Percentiles rank a stretch among this genome's conserved stretches.
phyloP scores from a whole-genome alignment of 2,797 vertebrate genomes.

The Tenualosa ilisha region DNA sequence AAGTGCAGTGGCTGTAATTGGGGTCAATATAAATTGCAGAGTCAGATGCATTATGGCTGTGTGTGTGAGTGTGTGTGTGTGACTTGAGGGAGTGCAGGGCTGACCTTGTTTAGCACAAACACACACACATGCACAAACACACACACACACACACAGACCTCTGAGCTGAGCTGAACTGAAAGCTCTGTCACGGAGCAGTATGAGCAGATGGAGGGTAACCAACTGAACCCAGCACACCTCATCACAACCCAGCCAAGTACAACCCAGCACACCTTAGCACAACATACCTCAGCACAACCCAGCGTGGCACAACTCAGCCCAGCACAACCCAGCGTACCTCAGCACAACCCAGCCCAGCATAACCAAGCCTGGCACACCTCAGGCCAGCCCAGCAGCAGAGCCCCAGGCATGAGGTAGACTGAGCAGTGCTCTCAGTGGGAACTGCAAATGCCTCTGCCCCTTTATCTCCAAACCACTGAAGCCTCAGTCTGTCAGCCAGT shows the following conservation, averaged over 20 bases:
- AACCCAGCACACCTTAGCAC: no score
- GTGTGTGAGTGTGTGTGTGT: background rate
- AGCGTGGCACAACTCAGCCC: background rate
- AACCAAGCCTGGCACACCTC: no score
- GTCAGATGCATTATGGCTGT: background rate
- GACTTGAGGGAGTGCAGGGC: background rate
- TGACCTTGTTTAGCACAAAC: background rate
- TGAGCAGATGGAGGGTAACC: no score
- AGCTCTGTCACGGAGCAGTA: no score
- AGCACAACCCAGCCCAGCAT: background rate
- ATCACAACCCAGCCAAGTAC: no score
- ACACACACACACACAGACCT: no score
- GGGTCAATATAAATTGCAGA: constrained; percentile 9
- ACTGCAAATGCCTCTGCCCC: background rate
- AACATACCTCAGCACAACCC: no score
- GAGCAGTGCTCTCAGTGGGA: background rate
- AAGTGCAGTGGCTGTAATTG: constrained; percentile 5
- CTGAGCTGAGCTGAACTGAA: no score
- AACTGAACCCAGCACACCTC: no score
- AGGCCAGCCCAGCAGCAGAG: background rate
- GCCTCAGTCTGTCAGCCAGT: background rate
- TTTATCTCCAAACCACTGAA: background rate
- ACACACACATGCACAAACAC: no score
- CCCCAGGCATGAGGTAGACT: background rate
- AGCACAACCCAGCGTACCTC: background rate